Base-by-base conservation (phyloP, 2,888 invertebrate species). In the Conchocele bisecta region DNA sequence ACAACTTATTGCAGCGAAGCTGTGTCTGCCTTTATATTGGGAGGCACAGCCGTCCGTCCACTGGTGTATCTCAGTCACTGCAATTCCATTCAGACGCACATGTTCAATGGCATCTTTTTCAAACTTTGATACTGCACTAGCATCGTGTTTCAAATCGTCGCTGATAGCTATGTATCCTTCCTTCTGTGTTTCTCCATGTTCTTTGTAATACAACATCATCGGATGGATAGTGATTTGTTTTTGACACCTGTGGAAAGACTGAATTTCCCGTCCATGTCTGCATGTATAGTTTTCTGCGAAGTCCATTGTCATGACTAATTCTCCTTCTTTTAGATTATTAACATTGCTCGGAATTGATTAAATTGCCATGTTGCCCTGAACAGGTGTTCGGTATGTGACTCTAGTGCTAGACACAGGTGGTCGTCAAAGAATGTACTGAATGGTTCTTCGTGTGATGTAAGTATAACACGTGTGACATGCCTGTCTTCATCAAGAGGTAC, bases 241-340 rank as follows among this genome's bases (percentile, higher is more conserved):
- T n/a, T 68, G 57, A 29, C 57, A 61, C 61, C 68, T 61, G 35
- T 68, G 60, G 28, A 46, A 54, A 22, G 61, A 48, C 22, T 68
- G 68, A 1, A 61, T 48, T 48, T 61, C 68, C n/a, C 56, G 37
- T 28, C 57, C 56, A 33, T 60, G 20, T n/a, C 54, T 29, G 29
- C 56, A 60, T 29, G 60, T 48, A n/a, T 68, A 56, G 15, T 60
- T 53, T 41, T 68, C 68, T 48, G 54, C 56, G 20, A 59, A 60
- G 20, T 53, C 67, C 60, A 68, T 60, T n/a, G 60, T 37, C 53
- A 60, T 67, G 2, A 60, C 46, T 7, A 42, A 0, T 35, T 67
- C 53, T 3, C 37, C 53, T 44, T 67, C 39, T 22, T 46, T 44
- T 4, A 59, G 42, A 3, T 9, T 37, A 15, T 42, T 33, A 20